These are phyloP conservation scores for Tachystola acroxantha DNA, from an alignment of 2,888 invertebrate species.

Conservation along the genomic window DNA sequence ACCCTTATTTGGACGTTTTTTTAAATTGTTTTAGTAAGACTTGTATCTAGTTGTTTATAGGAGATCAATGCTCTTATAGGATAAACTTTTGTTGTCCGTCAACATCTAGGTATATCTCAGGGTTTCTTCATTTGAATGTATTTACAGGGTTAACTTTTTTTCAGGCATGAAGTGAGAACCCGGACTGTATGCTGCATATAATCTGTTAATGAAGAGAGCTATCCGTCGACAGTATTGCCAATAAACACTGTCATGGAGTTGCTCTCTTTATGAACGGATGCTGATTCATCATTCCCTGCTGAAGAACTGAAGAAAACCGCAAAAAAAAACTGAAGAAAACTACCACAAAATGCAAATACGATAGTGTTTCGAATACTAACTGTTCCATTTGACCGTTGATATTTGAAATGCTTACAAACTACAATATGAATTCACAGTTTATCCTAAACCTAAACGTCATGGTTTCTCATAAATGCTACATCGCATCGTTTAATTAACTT, in stretches of 20 bases:
- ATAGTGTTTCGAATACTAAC: constrained; percentile 9
- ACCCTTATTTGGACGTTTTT: too few species aligned
- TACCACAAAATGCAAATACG: constrained; percentile 4
- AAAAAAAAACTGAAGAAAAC: background rate
- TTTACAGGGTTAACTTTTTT: too few species aligned
- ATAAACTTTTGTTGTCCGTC: too few species aligned
- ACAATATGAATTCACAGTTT: background rate
- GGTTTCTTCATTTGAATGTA: too few species aligned
- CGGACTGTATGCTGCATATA: constrained; percentile 60
- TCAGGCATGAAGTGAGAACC: too few species aligned
- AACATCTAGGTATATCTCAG: too few species aligned
- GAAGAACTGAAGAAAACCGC: constrained; percentile 5
- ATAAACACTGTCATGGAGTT: constrained; percentile 99
- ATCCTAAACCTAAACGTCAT: too few species aligned
- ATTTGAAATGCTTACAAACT: constrained; percentile 3
- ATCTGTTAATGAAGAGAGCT: constrained; percentile 97
- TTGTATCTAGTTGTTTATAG: too few species aligned
- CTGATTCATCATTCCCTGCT: constrained; percentile 63
- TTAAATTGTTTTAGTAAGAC: too few species aligned
- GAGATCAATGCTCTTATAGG: too few species aligned
- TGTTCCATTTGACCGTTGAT: constrained; percentile 9
- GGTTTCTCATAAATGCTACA: too few species aligned
- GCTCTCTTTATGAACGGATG: constrained; percentile 99
- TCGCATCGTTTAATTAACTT: too few species aligned
- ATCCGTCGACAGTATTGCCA: constrained; percentile 99